phyloP scores from a whole-genome alignment of 2,888 invertebrate genomes.

The Hyposoter dolosus region DNA sequence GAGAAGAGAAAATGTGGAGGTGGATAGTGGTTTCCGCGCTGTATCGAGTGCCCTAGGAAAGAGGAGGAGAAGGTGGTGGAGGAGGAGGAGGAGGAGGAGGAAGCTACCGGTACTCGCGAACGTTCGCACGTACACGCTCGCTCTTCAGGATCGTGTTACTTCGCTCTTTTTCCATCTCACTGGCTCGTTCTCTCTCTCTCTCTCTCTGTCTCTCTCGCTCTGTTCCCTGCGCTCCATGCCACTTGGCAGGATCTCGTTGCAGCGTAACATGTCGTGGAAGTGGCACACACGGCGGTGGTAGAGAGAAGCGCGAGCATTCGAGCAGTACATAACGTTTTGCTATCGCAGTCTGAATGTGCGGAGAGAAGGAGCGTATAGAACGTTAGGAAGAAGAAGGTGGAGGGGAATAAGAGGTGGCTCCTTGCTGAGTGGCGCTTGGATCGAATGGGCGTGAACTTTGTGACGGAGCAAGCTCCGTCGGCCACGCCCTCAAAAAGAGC shows the following conservation, averaged over 20 bases:
- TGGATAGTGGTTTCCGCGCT: slow-evolving; percentile 48
- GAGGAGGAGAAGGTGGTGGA: slow-evolving; percentile 28
- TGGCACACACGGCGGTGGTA: slow-evolving; percentile 22
- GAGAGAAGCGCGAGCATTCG: slow-evolving; percentile 57
- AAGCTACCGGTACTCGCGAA: slow-evolving; percentile 71
- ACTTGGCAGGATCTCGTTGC: slow-evolving; percentile 63
- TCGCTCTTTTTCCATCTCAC: background rate
- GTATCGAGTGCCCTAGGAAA: slow-evolving; percentile 42
- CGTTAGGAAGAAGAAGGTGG: slow-evolving; percentile 44
- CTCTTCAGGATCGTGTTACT: slow-evolving; percentile 54
- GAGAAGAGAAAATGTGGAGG: slow-evolving; percentile 63
- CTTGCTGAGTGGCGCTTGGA: slow-evolving; percentile 40
- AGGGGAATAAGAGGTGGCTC: slow-evolving; percentile 60
- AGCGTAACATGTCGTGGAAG: slow-evolving; percentile 52
- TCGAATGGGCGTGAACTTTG: slow-evolving; percentile 44
- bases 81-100: slow-evolving; percentile 59
- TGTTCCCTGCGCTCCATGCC: slow-evolving; percentile 52
- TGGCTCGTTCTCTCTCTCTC: background rate
- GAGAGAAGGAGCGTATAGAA: slow-evolving; percentile 45
- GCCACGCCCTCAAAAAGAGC: slow-evolving; percentile 41
- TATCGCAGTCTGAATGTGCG: slow-evolving; percentile 46
- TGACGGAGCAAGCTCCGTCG: background rate
- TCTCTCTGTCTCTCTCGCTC: slow-evolving; percentile 33
- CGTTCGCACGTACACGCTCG: slow-evolving; percentile 73
- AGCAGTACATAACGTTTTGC: slow-evolving; percentile 57